These are phyloP conservation scores for Linyphia triangularis DNA, from an alignment of 2,888 invertebrate species.

Conservation along the genomic window DNA sequence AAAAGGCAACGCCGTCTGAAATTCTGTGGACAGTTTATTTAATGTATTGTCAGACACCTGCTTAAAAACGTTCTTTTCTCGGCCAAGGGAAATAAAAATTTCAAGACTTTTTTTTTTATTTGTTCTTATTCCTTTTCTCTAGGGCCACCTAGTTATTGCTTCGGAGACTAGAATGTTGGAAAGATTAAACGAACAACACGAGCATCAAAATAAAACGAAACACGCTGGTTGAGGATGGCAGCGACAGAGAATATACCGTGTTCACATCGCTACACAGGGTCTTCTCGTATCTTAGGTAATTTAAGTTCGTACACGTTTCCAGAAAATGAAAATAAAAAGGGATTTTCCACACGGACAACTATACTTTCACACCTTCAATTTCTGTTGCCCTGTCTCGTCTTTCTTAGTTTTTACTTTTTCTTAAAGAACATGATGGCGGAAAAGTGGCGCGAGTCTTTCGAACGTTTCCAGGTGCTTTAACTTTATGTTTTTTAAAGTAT, in stretches of 20 bases:
- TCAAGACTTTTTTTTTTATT: slow-evolving; percentile 15
- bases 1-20: neutral
- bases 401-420: too few relatives aligned
- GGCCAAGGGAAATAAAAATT: slow-evolving; percentile 29
- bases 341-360: slow-evolving; percentile 29
- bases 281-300: slow-evolving; percentile 24
- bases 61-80: slow-evolving; percentile 10
- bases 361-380: slow-evolving; percentile 46
- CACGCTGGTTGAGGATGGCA: neutral
- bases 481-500: too few relatives aligned
- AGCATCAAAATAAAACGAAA: slow-evolving; percentile 7
- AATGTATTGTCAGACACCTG: slow-evolving; percentile 35
- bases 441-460: neutral
- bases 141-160: slow-evolving; percentile 11
- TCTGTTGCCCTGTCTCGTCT: neutral
- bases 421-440: neutral
- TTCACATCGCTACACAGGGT: slow-evolving; percentile 16
- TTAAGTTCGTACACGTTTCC: slow-evolving; percentile 51
- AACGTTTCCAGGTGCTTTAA: too few relatives aligned
- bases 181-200: slow-evolving; percentile 42
- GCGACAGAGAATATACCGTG: slow-evolving; percentile 36
- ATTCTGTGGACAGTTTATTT: slow-evolving; percentile 8
- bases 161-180: slow-evolving; percentile 18
- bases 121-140: neutral
- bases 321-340: slow-evolving; percentile 26